Evolutionary conservation across 2,888 invertebrate species (phyloP).

Genomic region (Xestia rhomboidea): DNA sequence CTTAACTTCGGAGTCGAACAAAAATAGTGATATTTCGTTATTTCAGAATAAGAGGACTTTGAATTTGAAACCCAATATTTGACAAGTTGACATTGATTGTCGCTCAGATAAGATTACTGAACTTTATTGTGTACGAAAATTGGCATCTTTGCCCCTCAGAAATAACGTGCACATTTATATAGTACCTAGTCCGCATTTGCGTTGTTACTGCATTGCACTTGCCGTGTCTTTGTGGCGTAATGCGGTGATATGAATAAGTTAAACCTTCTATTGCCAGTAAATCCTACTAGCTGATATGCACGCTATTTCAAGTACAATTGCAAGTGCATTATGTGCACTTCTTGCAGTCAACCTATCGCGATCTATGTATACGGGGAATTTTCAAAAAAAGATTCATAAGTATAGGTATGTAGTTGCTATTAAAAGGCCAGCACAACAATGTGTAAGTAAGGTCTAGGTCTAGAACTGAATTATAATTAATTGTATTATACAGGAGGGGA

Average conservation of each 20-base stretch:
- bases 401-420: not conserved
- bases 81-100: not conserved
- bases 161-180: not conserved
- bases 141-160: not conserved
- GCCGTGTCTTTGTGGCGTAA: slow-evolving; percentile 30
- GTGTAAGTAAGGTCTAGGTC: no score
- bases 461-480: not conserved
- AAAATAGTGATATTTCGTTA: not conserved
- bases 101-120: not conserved
- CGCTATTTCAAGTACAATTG: slow-evolving; percentile 1
- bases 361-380: not conserved
- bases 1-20: no score
- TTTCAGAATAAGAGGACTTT: not conserved
- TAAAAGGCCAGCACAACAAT: no score
- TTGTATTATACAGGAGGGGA: not conserved
- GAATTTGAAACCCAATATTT: not conserved
- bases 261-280: slow-evolving; percentile 16
- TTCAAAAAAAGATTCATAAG: not conserved
- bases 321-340: not conserved
- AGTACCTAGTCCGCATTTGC: slow-evolving; percentile 3
- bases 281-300: not conserved
- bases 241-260: slow-evolving; percentile 24
- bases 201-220: slow-evolving; percentile 42
- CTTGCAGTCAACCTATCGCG: not conserved
- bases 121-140: not conserved